Base-by-base conservation (phyloP, 1,140 invertebrate species). In the Zelostemma sp. region DNA sequence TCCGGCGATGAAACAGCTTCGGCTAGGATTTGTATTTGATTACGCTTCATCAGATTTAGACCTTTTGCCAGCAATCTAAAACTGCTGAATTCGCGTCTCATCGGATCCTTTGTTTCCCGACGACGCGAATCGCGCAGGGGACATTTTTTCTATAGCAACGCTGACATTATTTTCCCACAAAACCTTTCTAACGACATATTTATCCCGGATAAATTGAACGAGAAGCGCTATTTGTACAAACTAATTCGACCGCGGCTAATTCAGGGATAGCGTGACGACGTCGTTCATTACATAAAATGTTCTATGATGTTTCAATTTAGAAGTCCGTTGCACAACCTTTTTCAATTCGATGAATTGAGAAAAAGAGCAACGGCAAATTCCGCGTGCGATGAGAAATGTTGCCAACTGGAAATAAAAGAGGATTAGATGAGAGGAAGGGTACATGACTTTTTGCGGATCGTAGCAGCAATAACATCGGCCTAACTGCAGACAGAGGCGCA, bases 401-500 rank as follows among this genome's bases (percentile, higher is more conserved):
- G 21, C 8, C 21, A 35, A 35, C 33, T 9, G 6, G 33, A 6
- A n/a, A 35, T 1, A n/a, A 35, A 35, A 35, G n/a, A 35, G 33
- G 6, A 11, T n/a, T n/a, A 35, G 33, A 11, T 8, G 21, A 25
- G 3, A 25, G 3, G 8, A 25, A 3, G 21, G 21, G 21, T 47
- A 9, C 43, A 6, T 14, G 38, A 51, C 65, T 69, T 64, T 73
- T 59, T 49, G 45, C 62, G 58, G 35, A 31, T 49, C 14, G 57
- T 58, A 68, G 64, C 61, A 55, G 58, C 58, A 74, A 68, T 68
- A 74, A 74, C 68, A 68, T 49, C 70, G 59, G 58, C 65, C 66
- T 68, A 58, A 68, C 64, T 72, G 54, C n/a, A n/a, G n/a, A n/a
- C 61, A 58, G 53, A 50, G 56, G 45, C 47, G 56, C 56, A 49